Evolutionary conservation across 2,888 invertebrate genomes (phyloP).

Genomic region (Nephrotoma appendiculata): DNA sequence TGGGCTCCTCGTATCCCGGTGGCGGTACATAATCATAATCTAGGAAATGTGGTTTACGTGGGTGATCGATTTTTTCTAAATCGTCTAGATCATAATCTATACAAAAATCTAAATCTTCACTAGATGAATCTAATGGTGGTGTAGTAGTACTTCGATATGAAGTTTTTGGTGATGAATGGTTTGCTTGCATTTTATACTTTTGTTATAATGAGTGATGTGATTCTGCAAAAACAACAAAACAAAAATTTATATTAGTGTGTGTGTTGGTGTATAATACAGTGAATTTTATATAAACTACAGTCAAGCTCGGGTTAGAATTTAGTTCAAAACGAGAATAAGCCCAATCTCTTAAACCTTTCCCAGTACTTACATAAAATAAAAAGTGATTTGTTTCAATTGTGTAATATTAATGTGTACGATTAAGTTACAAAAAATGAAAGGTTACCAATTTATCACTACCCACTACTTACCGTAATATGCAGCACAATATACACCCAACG

Average conservation of each 20-base stretch:
- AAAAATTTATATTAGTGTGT: neutral
- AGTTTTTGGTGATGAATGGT: slow-evolving; percentile 35
- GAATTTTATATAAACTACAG: neutral
- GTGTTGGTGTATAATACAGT: neutral
- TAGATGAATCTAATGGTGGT: slow-evolving; percentile 13
- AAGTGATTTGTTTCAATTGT: neutral
- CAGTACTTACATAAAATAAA: too few species aligned
- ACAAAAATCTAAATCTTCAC: slow-evolving; percentile 14
- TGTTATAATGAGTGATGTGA: neutral
- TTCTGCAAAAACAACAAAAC: neutral
- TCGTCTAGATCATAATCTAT: slow-evolving; percentile 16
- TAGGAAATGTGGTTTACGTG: slow-evolving; percentile 43
- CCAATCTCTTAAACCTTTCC: neutral
- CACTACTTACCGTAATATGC: neutral
- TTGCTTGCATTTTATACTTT: slow-evolving; percentile 1
- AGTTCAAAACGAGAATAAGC: neutral
- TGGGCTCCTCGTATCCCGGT: slow-evolving; percentile 31
- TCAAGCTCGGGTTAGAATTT: neutral
- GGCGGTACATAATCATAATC: slow-evolving; percentile 46
- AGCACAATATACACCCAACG: neutral
- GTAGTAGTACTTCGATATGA: slow-evolving; percentile 8
- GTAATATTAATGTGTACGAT: neutral
- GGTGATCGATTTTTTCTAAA: slow-evolving; percentile 22
- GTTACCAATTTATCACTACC: neutral
- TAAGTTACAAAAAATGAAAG: neutral